Percentiles rank a stretch among this genome's conserved stretches.
Conservation (phyloP, 2,797 vertebrate species). For the Melanotaenia maccullochi region DNA sequence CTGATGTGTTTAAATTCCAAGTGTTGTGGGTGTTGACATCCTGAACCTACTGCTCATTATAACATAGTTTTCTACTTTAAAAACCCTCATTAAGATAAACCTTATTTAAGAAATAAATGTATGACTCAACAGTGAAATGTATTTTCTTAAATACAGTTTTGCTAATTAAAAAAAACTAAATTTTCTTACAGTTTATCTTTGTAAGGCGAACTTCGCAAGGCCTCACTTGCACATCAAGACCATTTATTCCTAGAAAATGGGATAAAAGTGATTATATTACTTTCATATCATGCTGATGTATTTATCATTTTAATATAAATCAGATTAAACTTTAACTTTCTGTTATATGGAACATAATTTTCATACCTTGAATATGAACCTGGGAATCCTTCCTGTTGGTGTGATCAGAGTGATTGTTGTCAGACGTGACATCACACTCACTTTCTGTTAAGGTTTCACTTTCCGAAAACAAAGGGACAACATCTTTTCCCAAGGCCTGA, state of each 20-base stretch:
- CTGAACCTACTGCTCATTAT: neutral
- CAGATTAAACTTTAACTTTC: neutral
- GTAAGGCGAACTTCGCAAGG: conserved; percentile 80
- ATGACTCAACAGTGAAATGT: neutral
- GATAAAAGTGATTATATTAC: neutral
- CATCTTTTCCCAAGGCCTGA: conserved; percentile 64
- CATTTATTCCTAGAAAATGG: conserved; percentile 69
- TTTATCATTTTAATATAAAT: conserved; percentile 3
- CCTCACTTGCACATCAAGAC: conserved; percentile 58
- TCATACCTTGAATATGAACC: conserved; percentile 23
- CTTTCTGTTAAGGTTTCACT: conserved; percentile 55
- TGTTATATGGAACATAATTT: neutral
- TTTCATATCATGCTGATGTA: neutral
- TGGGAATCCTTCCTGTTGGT: conserved; percentile 8
- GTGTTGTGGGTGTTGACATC: neutral
- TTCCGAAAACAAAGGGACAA: conserved; percentile 30
- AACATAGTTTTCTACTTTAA: neutral
- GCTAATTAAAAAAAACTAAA: neutral
- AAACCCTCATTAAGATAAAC: neutral
- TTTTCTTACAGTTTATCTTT: conserved; percentile 77
- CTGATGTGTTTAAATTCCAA: conserved; percentile 6
- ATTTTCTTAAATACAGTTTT: neutral
- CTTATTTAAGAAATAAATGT: neutral
- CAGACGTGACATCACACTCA: conserved; percentile 46
- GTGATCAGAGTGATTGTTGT: conserved; percentile 32